phyloP scores from a whole-genome alignment of 1,140 invertebrate genomes.

The Ridgeia piscesae region DNA sequence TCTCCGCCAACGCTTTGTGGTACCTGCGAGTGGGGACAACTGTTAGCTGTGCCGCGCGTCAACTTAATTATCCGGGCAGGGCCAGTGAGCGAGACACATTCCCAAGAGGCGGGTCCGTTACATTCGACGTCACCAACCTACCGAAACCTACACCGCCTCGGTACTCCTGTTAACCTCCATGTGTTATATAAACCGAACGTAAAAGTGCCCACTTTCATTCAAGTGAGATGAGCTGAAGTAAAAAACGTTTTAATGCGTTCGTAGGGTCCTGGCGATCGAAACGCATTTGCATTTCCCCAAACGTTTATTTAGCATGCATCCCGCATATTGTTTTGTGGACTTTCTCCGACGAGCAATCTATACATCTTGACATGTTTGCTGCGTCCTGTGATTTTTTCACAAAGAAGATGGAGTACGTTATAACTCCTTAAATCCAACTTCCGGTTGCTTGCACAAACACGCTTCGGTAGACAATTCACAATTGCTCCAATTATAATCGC shows the following conservation, averaged over 20 bases:
- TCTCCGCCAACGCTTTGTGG: constrained; percentile 3
- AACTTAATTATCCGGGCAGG: not conserved
- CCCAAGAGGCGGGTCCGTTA: not conserved
- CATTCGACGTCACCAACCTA: not conserved
- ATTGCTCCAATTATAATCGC: not conserved
- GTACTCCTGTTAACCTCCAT: not conserved
- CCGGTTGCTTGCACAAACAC: not conserved
- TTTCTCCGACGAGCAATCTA: not conserved
- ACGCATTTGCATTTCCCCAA: not conserved
- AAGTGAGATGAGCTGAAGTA: not conserved
- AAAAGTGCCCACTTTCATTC: not conserved
- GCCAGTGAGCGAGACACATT: not conserved
- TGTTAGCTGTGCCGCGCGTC: not conserved
- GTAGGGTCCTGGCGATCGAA: not conserved
- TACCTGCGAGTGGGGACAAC: not conserved
- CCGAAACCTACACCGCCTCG: not conserved
- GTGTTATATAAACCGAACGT: not conserved
- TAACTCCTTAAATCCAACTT: not conserved
- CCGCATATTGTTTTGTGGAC: not conserved
- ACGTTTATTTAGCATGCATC: not conserved
- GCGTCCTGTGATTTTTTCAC: not conserved
- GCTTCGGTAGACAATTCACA: not conserved
- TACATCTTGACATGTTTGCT: not conserved
- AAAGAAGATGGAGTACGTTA: not conserved
- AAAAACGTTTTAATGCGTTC: not conserved